phyloP scores from a whole-genome alignment of 2,888 invertebrate genomes.

The Oscheius onirici region DNA sequence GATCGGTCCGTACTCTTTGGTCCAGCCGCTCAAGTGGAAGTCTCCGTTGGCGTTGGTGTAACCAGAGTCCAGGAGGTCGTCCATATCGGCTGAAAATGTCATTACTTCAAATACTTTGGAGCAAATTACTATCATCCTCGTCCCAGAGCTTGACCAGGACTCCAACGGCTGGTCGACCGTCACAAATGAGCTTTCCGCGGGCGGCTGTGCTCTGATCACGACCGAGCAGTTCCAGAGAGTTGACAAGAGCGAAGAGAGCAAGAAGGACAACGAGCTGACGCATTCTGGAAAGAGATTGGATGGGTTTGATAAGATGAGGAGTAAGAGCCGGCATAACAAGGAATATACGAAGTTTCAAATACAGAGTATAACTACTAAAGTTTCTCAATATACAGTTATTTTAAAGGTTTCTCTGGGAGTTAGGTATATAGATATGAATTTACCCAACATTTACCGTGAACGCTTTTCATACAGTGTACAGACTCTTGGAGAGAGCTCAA shows the following conservation, averaged over 20 bases:
- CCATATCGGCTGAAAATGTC: constrained; percentile 45
- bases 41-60: constrained; percentile 48
- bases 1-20: constrained; percentile 69
- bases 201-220: constrained; percentile 48
- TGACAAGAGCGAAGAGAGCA: constrained; percentile 31
- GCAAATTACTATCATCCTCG: constrained; percentile 47
- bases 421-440: too few species aligned
- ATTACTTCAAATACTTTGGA: too few species aligned
- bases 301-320: background rate
- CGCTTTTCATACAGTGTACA: too few species aligned
- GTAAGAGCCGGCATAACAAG: background rate
- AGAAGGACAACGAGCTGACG: constrained; percentile 31
- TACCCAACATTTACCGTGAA: too few species aligned
- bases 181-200: constrained; percentile 42
- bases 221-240: constrained; percentile 44
- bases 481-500: too few species aligned
- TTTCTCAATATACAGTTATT: too few species aligned
- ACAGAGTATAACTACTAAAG: too few species aligned
- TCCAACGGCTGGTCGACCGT: constrained; percentile 44
- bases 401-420: too few species aligned
- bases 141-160: constrained; percentile 57
- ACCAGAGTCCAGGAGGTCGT: constrained; percentile 53
- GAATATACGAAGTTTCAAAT: background rate
- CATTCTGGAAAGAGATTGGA: constrained; percentile 33
- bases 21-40: constrained; percentile 53